Percentiles rank a stretch among this genome's conserved stretches.
These are phyloP conservation scores for Diabrotica virgifera DNA, from an alignment of 1,140 invertebrate species.

Conservation along the genomic window DNA sequence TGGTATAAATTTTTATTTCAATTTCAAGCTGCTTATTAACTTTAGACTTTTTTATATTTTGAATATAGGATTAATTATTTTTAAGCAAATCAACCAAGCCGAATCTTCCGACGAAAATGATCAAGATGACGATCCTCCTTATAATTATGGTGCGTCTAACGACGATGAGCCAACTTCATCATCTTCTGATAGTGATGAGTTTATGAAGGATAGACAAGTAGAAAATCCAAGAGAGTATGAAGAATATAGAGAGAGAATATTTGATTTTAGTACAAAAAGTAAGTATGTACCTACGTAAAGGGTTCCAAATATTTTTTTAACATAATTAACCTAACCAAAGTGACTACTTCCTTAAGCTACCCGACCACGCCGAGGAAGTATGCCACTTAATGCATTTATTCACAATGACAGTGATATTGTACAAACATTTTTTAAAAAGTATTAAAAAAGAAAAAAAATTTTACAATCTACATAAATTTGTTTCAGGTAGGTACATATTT, in stretches of 20 bases:
- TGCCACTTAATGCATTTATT: too few relatives aligned
- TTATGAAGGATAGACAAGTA: conserved; percentile 36
- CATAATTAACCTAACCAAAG: not conserved
- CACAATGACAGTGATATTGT: too few relatives aligned
- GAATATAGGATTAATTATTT: conserved; percentile 4
- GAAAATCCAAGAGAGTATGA: conserved; percentile 31
- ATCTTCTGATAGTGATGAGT: conserved; percentile 26
- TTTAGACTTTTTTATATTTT: too few relatives aligned
- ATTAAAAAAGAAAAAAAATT: too few relatives aligned
- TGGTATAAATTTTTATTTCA: too few relatives aligned
- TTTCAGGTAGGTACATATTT: too few relatives aligned
- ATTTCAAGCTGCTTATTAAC: too few relatives aligned
- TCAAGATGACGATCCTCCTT: conserved; percentile 3
- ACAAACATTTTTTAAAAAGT: too few relatives aligned
- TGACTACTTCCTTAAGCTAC: too few relatives aligned
- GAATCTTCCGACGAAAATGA: conserved; percentile 25
- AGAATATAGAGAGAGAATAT: conserved; percentile 39
- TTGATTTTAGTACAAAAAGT: conserved; percentile 39
- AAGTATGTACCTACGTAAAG: not conserved
- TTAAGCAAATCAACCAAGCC: not conserved
- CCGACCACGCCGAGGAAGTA: too few relatives aligned
- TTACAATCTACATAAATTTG: too few relatives aligned
- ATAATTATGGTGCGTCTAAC: conserved; percentile 26
- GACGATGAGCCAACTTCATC: conserved; percentile 14
- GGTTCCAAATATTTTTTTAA: not conserved